These are phyloP conservation scores for Rhabdophis nuchalis DNA, from an alignment of 2,797 vertebrate genomes.

Conservation along the genomic window DNA sequence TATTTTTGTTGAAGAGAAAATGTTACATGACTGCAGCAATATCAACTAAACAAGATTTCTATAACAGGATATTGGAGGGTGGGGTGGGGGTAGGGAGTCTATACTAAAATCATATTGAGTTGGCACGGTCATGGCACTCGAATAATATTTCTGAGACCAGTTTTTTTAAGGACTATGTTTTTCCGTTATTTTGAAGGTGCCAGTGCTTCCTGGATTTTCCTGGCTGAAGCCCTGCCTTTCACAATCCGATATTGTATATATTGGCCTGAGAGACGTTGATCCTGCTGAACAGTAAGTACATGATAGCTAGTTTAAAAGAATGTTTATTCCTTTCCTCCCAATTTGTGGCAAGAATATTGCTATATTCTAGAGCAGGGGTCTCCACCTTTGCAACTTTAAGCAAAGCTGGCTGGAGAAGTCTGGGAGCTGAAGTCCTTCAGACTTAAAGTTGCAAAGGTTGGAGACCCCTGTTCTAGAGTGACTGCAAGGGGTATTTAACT, in stretches of 20 bases:
- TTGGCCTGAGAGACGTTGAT: constrained; percentile 92
- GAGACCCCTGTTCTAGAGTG: too few relatives aligned
- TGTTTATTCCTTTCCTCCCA: not conserved
- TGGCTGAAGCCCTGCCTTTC: constrained; percentile 91
- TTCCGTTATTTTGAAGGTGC: constrained; percentile 74
- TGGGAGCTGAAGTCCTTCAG: too few relatives aligned
- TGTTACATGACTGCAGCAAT: not conserved
- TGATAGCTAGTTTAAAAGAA: not conserved
- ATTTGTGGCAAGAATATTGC: not conserved
- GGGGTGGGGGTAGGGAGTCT: too few relatives aligned
- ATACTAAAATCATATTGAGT: not conserved
- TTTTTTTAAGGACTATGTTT: not conserved
- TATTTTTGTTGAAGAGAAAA: not conserved
- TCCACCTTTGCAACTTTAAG: too few relatives aligned
- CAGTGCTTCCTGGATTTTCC: constrained; percentile 89
- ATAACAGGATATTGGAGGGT: not conserved
- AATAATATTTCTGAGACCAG: not conserved
- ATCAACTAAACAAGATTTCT: not conserved
- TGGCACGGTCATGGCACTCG: not conserved
- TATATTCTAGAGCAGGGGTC: not conserved
- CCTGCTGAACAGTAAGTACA: constrained; percentile 89
- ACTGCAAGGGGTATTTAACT: not conserved
- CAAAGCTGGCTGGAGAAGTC: too few relatives aligned
- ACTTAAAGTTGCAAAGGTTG: too few relatives aligned
- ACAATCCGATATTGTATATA: constrained; percentile 86